Conservation (phyloP, 2,888 invertebrate genomes). For the Thalpophila matura region DNA sequence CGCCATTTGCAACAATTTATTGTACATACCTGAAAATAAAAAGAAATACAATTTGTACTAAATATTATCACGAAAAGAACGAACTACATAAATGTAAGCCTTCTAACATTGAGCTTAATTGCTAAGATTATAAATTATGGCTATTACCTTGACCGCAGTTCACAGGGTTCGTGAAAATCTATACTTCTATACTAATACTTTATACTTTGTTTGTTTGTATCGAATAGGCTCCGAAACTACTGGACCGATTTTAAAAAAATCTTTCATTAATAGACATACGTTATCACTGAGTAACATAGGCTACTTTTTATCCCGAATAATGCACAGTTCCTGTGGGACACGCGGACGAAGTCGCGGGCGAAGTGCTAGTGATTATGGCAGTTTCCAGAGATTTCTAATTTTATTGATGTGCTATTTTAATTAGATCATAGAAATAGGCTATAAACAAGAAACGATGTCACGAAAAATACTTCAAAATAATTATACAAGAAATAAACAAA, state of each 20-base stretch:
- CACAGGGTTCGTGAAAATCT: background rate
- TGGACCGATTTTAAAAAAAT: too few relatives aligned
- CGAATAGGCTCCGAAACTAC: too few relatives aligned
- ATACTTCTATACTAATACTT: too few relatives aligned
- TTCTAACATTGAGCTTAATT: background rate
- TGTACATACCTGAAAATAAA: conserved; percentile 53
- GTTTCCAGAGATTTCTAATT: background rate
- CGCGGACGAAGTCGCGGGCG: too few relatives aligned
- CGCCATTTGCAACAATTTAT: conserved; percentile 18
- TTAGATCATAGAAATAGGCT: too few relatives aligned
- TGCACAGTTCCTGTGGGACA: too few relatives aligned
- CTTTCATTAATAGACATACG: too few relatives aligned
- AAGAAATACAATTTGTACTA: conserved; percentile 21
- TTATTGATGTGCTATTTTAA: background rate
- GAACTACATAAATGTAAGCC: conserved; percentile 2
- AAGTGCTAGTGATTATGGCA: background rate
- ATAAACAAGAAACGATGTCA: too few relatives aligned
- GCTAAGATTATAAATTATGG: background rate
- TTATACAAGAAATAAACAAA: too few relatives aligned
- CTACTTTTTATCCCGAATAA: too few relatives aligned
- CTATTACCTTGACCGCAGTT: background rate
- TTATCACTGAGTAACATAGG: too few relatives aligned
- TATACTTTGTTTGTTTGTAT: too few relatives aligned
- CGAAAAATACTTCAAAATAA: background rate
- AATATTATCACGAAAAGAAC: background rate